Evolutionary conservation across 2,113 vertebrate species (phyloP), one percentile per base, ranked within the genome.

Genomic region (Edolisoma coerulescens): DNA sequence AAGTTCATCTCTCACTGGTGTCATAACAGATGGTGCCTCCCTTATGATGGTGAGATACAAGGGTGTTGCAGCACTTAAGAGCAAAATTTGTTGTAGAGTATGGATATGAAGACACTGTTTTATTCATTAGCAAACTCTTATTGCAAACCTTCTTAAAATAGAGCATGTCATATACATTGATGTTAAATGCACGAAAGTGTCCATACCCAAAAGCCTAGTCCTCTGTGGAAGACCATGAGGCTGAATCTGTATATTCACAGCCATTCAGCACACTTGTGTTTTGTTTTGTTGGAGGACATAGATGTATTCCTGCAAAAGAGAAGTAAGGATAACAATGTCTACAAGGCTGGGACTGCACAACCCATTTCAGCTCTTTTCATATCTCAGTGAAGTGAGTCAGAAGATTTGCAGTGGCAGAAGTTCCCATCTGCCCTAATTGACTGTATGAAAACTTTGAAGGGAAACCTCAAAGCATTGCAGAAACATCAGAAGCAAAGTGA

Each of bases 51-150:
- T 45, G 67, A 76, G 61, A 82, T 83, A 76, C 75, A 87, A 53
- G 54, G 47, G 50, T 90, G 63, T 83, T 77, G n/a, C 3, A 13
- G 67, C 70, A 83, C 59, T 88, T 92, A 57, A 1, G 13, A 94
- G 65, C 41, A 92, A 85, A 93, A 90, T 61, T 71, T 23, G 27
- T 60, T 64, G n/a, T 79, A 65, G 69, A 84, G 63, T 83, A 82
- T 93, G 63, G 49, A 90, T 82, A 69, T 53, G 70, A 86, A 90
- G 63, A 73, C 75, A 80, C 57, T 94, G 65, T 85, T 95, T 93
- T 85, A 95, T 91, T 91, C 78, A 87, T 90, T 39, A 80, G 71
- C n/a, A 90, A 73, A 87, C 8, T 75, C 67, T 37, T 65, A 60
- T 20, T 64, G 59, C 54, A 84, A 70, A 73, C 21, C 23, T 80